Conservation (phyloP, 2,888 invertebrate genomes). For the Hydraecia micacea region DNA sequence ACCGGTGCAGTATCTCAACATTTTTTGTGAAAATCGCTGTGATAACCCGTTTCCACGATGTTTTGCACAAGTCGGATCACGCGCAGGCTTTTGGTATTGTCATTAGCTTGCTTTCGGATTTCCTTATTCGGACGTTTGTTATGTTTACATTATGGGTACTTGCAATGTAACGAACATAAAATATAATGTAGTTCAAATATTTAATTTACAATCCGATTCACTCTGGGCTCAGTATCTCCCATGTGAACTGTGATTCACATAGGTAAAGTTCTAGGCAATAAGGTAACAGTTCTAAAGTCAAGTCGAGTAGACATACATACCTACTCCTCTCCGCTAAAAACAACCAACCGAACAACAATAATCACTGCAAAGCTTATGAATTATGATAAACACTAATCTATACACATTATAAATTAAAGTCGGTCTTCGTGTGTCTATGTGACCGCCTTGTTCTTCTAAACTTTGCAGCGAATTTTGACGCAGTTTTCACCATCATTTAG, state of each 20-base stretch:
- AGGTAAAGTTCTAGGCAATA: background rate
- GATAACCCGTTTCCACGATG: constrained; percentile 48
- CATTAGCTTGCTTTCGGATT: constrained; percentile 22
- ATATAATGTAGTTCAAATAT: too few species aligned
- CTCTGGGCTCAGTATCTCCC: background rate
- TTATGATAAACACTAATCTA: background rate
- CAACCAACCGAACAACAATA: background rate
- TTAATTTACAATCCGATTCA: background rate
- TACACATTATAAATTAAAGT: too few species aligned
- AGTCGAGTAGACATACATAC: background rate
- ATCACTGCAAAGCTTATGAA: background rate
- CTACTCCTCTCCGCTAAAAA: background rate
- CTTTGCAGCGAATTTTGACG: too few species aligned
- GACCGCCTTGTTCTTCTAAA: background rate
- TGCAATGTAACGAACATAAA: background rate
- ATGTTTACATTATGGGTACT: background rate
- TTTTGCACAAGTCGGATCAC: constrained; percentile 54
- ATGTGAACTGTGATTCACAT: background rate
- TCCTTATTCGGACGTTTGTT: constrained; percentile 13
- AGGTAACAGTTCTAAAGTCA: background rate
- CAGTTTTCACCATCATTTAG: background rate
- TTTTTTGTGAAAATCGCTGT: constrained; percentile 51
- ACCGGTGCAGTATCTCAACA: constrained; percentile 37
- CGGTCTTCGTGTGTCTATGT: background rate
- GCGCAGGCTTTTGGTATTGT: constrained; percentile 19